Evolutionary conservation across 2,113 vertebrate genomes (phyloP).

Genomic region (Microcebus griseorufus): DNA sequence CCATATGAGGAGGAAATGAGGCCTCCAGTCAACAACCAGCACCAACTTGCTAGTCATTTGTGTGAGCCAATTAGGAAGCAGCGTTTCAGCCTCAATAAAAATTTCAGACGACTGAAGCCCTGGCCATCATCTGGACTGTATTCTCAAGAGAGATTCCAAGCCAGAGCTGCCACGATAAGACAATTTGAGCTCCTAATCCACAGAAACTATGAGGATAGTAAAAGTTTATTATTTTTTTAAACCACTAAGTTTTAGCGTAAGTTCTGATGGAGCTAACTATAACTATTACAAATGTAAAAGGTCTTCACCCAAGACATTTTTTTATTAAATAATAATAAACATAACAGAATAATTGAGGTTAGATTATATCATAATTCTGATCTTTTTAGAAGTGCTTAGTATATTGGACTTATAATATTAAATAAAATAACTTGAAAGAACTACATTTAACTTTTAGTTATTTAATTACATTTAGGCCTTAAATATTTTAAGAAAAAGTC

Average conservation of each 20-base stretch:
- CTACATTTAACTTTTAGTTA: neutral
- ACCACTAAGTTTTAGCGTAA: neutral
- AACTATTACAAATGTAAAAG: neutral
- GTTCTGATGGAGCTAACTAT: neutral
- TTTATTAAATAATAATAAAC: neutral
- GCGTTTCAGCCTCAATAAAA: neutral
- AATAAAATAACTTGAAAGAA: conserved; percentile 25
- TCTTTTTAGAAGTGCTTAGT: neutral
- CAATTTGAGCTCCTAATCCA: neutral
- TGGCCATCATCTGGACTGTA: neutral
- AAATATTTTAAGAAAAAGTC: neutral
- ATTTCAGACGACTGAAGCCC: neutral
- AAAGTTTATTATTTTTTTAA: neutral
- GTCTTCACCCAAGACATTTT: neutral
- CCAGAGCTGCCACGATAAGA: neutral
- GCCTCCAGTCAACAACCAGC: neutral
- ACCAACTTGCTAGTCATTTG: neutral
- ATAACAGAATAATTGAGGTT: neutral
- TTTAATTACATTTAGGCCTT: conserved; percentile 22
- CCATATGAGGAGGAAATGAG: neutral
- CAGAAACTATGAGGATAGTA: neutral
- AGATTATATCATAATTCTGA: neutral
- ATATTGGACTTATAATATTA: neutral
- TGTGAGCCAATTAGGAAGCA: neutral
- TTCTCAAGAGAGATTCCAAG: neutral